Evolutionary conservation across 1,140 invertebrate species (phyloP), one percentile per base, ranked within the genome.

Genomic region (Procambarus clarkii): DNA sequence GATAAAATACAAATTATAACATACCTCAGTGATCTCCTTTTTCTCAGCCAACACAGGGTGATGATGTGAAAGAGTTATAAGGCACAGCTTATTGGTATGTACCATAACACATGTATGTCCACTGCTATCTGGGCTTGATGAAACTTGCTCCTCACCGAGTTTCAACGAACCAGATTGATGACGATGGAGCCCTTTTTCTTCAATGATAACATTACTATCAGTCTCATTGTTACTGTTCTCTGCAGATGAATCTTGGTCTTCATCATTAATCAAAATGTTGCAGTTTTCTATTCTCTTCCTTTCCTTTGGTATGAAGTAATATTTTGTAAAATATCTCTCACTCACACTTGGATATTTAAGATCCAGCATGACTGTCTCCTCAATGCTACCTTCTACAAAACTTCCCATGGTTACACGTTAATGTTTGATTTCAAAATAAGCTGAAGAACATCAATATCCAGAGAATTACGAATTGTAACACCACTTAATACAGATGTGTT

Each of bases 41-140:
- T 85, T 85, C 13, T 78, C 50, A 24, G 89, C 82, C 60, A 91
- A 48, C 3, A 85, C 76, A 3, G 89, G 89, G 77, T 91, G 89
- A 15, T 11, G 69, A 58, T 58, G 82, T 24, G 89, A 85, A 15
- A 91, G 76, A 77, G 89, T 91, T 18, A 91, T 46, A 18, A 91
- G 82, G 74, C 89, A 91, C 54, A 91, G 58, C 50, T 91, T 91
- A 21, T 91, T 91, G 2, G 82, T 91, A 54, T 91, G 89, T 45
- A 91, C 76, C 82, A 91, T 85, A 34, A 91, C 82, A 85, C 89
- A 91, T 34, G 83, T 85, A 44, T 91, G 89, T 11, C 77, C 83
- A 50, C 60, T 76, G 48, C 44, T 89, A 34, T 89, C 87, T 34
- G 60, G 87, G 24, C 13, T 44, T 74, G 84, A 76, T 3, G 71